These are phyloP conservation scores for Paracentrotus lividus DNA, from an alignment of 53 echinoderm and acorn worm genomes.

Conservation along the genomic window DNA sequence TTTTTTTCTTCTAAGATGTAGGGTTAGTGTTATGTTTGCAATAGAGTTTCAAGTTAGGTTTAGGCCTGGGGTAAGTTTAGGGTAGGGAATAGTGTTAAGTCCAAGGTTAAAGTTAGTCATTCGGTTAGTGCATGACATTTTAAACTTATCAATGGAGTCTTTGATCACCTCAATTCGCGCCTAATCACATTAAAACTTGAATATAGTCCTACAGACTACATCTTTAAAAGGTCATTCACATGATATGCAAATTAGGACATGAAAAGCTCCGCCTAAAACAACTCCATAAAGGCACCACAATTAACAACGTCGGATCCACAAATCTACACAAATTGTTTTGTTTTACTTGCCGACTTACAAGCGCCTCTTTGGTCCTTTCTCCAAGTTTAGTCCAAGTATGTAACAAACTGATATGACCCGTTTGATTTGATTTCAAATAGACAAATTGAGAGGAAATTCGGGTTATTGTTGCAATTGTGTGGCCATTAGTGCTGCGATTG, in stretches of 20 bases:
- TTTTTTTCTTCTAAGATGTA: too few species aligned
- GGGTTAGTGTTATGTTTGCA: too few species aligned
- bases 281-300: background rate
- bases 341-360: background rate
- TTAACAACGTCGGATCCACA: background rate
- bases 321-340: background rate
- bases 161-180: too few species aligned
- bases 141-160: too few species aligned
- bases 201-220: background rate
- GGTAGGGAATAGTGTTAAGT: too few species aligned
- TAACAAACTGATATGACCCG: background rate
- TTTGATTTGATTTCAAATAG: slow-evolving; percentile 7
- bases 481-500: background rate
- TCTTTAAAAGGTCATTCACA: background rate
- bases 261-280: background rate
- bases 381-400: too few species aligned
- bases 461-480: slow-evolving; percentile 43
- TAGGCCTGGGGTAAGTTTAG: too few species aligned
- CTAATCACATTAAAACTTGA: background rate
- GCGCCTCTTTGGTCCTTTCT: too few species aligned
- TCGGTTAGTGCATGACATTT: too few species aligned
- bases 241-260: background rate
- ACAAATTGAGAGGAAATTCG: slow-evolving; percentile 32
- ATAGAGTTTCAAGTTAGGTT: too few species aligned
- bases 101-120: too few species aligned